Base-by-base conservation (phyloP, 2,888 invertebrate species). In the Notodonta dromedarius region DNA sequence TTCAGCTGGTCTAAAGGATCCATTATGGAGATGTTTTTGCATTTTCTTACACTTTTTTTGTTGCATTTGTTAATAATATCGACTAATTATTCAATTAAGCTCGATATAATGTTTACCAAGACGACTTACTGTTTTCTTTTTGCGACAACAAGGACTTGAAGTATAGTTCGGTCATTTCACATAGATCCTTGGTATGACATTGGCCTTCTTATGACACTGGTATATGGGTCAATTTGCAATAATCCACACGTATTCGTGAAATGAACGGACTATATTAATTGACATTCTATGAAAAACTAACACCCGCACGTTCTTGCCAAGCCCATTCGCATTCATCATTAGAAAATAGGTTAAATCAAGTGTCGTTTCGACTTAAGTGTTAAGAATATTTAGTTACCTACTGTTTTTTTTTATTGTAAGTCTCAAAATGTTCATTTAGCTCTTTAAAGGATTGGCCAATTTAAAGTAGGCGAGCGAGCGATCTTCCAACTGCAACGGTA, bases 321-420 rank as follows among this genome's bases (percentile, higher is more conserved):
- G 24, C 1, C 24, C 1, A 35, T 39, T 35, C 32, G 14, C 51
- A 63, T 70, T 77, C 72, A 70, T 66, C 63, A 62, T 74, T 70
- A 71, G 66, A 71, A 65, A 70, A 65, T 56, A 59, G 62, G 58
- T 70, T 62, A 58, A 40, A 16, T 32, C 16, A n/a, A 59, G 16
- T 58, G 24, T 46, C 62, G 32, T 16, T 59, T 12, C 56, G 56
- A 57, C 57, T 16, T 63, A 63, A 62, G 65, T 69, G 52, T 58
- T 63, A 63, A 52, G 66, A 69, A 61, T 63, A 62, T 48, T 62
- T 60, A 69, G 71, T 76, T 74, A 74, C 71, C 71, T 70, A 76
- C 76, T 74, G 69, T 69, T 69, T 76, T 71, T 63, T 73, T 51
- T 57, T 73, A 64, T 56, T 63, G 13, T 65, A 66, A 65, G 66